Base-by-base conservation (phyloP, 2,113 vertebrate genomes). In the Pleuronectes platessa region DNA sequence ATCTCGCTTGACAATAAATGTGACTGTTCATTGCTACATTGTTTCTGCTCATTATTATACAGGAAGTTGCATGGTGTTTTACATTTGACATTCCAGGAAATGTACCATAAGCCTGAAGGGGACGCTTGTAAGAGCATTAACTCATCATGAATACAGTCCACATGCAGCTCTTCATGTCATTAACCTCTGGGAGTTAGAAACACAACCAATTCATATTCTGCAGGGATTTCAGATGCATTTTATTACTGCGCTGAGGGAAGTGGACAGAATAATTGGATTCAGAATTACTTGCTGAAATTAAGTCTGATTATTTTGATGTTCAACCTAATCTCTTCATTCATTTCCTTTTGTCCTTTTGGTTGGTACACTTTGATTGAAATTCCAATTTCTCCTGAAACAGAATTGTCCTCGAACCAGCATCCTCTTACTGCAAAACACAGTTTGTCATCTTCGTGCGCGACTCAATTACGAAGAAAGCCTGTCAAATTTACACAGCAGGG, bases 401-500 rank as follows among this genome's bases (percentile, higher is more conserved):
- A 87, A 83, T 83, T 81, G 76, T 88, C 78, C 66, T 83, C 73
- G 56, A 88, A 83, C 67, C 68, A 81, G 80, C 68, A 81, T 78
- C 68, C 71, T 84, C 76, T 92, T 89, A 91, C 92, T 88, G 35
- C 60, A 75, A 86, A 90, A 85, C 68, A 71, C 82, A 86, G 82
- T 81, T 90, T 85, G 86, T 86, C 80, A 81, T 85, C 74, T 70
- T 85, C 60, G 2, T 76, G 37, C 15, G 40, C 8, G 42, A 92
- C 90, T 93, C 86, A 90, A 90, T 93, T 92, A 91, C 42, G 10
- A 69, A 82, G 68, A 83, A 90, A 90, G 84, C 86, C 71, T 60
- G 66, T 80, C 75, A 91, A 88, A 92, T 92, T 85, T 90, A 85
- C 88, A 89, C 81, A 86, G 86, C 55, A 45, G 74, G 61, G 73